Evolutionary conservation across 2,888 invertebrate species (phyloP).

Genomic region (Cantharis rustica): DNA sequence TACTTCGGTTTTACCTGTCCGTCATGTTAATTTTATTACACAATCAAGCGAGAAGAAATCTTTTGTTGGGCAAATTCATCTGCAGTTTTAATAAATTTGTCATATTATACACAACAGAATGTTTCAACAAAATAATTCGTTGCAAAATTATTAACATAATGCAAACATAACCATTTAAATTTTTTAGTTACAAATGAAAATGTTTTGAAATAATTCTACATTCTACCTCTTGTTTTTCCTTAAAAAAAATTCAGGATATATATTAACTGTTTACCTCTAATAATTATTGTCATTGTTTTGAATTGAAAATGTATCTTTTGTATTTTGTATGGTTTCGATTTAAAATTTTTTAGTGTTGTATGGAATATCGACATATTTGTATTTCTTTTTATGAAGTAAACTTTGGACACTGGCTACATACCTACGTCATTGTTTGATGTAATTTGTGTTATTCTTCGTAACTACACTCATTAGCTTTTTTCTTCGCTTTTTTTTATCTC

Average conservation of each 20-base stretch:
- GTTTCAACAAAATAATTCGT: background rate
- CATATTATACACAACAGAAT: background rate
- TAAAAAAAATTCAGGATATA: no score
- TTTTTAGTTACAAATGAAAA: background rate
- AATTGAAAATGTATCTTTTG: no score
- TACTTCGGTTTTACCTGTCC: background rate
- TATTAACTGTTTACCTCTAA: no score
- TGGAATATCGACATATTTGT: no score
- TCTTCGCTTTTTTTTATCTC: background rate
- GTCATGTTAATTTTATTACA: background rate
- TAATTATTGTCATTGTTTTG: no score
- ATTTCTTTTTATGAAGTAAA: background rate
- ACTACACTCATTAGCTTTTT: background rate
- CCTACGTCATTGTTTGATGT: background rate
- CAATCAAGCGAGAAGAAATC: background rate
- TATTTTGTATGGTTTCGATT: no score
- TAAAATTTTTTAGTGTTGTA: no score
- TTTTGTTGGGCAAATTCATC: background rate
- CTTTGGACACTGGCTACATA: background rate
- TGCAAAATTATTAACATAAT: background rate
- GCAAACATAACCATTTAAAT: background rate
- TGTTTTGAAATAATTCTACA: background rate
- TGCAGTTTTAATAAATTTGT: background rate
- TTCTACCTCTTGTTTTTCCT: background rate
- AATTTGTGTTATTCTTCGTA: background rate